A percentile compares a stretch with the other conserved stretches of the same genome.
These are phyloP conservation scores for Cecidostiba fungosa DNA, from an alignment of 2,888 invertebrate species.

Conservation along the genomic window DNA sequence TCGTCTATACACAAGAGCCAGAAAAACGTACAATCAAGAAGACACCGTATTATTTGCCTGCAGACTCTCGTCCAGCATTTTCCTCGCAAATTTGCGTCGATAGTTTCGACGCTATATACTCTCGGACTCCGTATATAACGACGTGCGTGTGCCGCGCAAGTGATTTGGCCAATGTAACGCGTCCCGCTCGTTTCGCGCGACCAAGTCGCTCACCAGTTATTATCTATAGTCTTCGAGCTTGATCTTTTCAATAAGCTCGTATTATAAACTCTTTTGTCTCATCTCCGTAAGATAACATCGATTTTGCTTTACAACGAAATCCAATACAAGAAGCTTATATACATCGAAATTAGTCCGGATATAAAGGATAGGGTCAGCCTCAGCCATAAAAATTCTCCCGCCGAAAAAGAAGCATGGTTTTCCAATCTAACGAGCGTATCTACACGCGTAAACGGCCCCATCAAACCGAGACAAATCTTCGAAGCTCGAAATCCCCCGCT, in stretches of 20 bases:
- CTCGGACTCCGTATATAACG: conserved; percentile 70
- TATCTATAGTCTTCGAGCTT: conserved; percentile 23
- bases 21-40: neutral
- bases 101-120: conserved; percentile 25
- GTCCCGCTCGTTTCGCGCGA: conserved; percentile 10
- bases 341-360: conserved; percentile 3
- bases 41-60: neutral
- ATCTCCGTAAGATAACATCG: neutral
- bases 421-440: conserved; percentile 77
- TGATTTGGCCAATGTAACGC: conserved; percentile 78
- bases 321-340: no score
- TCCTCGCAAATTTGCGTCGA: conserved; percentile 13
- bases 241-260: conserved; percentile 19
- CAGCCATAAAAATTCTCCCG: neutral
- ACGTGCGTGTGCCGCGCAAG: conserved; percentile 78
- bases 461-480: conserved; percentile 78
- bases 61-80: neutral
- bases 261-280: neutral
- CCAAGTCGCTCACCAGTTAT: neutral
- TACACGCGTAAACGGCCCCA: conserved; percentile 77
- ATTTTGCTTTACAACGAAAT: neutral
- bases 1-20: no score
- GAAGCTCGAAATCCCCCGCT: conserved; percentile 69
- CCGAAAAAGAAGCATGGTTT: conserved; percentile 63
- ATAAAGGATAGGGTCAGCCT: neutral